Base-by-base conservation (phyloP, 1,140 invertebrate species). In the Zaprionus tsacasi region DNA sequence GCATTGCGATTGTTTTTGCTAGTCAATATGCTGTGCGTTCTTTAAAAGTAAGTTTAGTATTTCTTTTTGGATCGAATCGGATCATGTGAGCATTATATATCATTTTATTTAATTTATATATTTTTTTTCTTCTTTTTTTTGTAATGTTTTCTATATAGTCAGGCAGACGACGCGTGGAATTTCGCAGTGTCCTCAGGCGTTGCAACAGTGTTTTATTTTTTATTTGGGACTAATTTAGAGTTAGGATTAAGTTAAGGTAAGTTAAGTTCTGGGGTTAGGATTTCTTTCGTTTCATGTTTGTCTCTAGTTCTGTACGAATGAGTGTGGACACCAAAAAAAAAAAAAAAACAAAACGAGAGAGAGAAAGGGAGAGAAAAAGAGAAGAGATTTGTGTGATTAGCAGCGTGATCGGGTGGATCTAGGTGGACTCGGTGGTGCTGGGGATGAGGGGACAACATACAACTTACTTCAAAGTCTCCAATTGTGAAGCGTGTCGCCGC, bases 391-490 rank as follows among this genome's bases (percentile, higher is more conserved):
- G 69, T 81, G 75, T 70, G 67, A 71, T 88, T 87, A 87, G 82
- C 82, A 50, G 75, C 38, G 64, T 65, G 33, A 58, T 40, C 10
- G 43, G 66, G 60, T 40, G 36, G 27, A 52, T 70, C 69, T 30
- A 30, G 25, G 3, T 55, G 52, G 25, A 45, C 8, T 33, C 38
- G 35, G 25, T 40, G 30, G 25, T 35, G 21, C 1, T 21, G 54
- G 15, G 54, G 52, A 13, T 48, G 48, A 57, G 21, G 48, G 71
- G 72, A 77, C 70, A 81, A 76, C 78, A 57, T 74, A 63, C 60
- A 87, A 93, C 94, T 94, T 94, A 95, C 94, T 79, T 95, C 94
- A 83, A 94, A 94, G 82, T 95, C 94, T 81, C 94, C 94, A 82
- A 95, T 95, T 85, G 94, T 94, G 93, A 95, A 95, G 79, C 92